Evolutionary conservation across 2,888 invertebrate species (phyloP), one percentile per base, ranked within the genome.

Genomic region (Beris morrisii): DNA sequence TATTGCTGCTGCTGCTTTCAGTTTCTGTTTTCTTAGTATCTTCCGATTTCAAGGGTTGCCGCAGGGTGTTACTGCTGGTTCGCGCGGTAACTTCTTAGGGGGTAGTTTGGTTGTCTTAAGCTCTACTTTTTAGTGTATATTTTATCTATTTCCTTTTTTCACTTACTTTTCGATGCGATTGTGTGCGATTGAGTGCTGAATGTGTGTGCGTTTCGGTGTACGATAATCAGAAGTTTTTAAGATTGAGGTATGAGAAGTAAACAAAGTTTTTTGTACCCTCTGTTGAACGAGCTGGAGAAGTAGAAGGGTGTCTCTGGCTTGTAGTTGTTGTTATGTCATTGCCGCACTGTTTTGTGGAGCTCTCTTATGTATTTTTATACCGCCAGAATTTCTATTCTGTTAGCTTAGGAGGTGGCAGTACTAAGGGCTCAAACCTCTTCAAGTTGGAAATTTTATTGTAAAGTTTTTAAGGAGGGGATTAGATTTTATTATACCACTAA

Each of bases 101-200:
- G 11, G 28, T 56, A 56, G 56, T 56, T 56, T 56, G 43, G 56
- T 43, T 61, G 61, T 61, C 52, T 61, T 61, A 61, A 50, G 61
- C 43, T 52, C 61, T 61, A 61, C 61, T 61, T 61, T 61, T 52
- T 61, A 61, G 61, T 61, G 61, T 61, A 61, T 52, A 52, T 61
- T 61, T 61, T 61, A 61, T 61, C 61, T 61, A 61, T 61, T 61
- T 38, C 52, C 52, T 22, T 61, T 61, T 61, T 61, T 59, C 50
- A 30, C 22, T 61, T 44, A 52, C 46, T 52, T 50, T 30, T 22
- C 52, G 52, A 61, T 61, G 61, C 50, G 50, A 61, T 61, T 61
- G 61, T 61, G 43, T 38, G 50, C 32, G 50, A n/a, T n/a, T n/a
- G n/a, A n/a, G n/a, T n/a, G 38, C 38, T 61, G 43, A 38, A 52